Evolutionary conservation across 2,888 invertebrate genomes (phyloP).

Genomic region (Reticulitermes lucifugus): DNA sequence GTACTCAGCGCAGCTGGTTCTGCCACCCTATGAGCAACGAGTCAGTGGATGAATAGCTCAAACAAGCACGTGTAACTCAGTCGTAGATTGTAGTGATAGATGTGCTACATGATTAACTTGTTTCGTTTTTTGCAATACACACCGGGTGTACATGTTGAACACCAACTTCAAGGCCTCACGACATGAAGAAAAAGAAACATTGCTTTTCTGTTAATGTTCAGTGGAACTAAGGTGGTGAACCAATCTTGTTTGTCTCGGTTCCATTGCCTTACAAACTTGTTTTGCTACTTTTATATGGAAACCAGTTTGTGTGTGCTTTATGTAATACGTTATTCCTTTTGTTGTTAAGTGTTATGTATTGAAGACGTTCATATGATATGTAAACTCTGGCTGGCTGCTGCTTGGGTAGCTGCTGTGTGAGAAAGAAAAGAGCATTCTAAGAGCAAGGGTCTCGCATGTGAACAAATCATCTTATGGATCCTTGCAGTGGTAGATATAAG

Average conservation of each 20-base stretch:
- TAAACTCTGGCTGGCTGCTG: background rate
- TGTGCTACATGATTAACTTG: background rate
- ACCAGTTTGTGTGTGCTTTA: constrained; percentile 38
- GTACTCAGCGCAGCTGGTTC: constrained; percentile 39
- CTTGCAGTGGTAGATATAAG: background rate
- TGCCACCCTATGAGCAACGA: constrained; percentile 3
- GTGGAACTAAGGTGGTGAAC: constrained; percentile 19
- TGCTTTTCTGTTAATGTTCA: constrained; percentile 37
- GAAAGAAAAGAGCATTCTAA: background rate
- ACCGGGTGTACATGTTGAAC: constrained; percentile 28
- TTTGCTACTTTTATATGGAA: constrained; percentile 63
- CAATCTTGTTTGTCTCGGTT: constrained; percentile 42
- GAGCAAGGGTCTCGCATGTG: background rate
- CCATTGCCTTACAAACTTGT: constrained; percentile 59
- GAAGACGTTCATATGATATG: background rate
- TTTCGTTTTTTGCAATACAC: background rate
- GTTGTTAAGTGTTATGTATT: constrained; percentile 5
- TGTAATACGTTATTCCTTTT: constrained; percentile 11
- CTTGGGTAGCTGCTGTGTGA: background rate
- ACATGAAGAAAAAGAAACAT: constrained; percentile 3
- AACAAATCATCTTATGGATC: background rate
- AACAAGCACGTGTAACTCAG: background rate
- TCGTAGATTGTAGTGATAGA: background rate
- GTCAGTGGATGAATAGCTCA: constrained; percentile 26
- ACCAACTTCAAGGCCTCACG: constrained; percentile 36